Base-by-base conservation (phyloP, 92 coral and sea anemone genomes). In the Heteractis magnifica region DNA sequence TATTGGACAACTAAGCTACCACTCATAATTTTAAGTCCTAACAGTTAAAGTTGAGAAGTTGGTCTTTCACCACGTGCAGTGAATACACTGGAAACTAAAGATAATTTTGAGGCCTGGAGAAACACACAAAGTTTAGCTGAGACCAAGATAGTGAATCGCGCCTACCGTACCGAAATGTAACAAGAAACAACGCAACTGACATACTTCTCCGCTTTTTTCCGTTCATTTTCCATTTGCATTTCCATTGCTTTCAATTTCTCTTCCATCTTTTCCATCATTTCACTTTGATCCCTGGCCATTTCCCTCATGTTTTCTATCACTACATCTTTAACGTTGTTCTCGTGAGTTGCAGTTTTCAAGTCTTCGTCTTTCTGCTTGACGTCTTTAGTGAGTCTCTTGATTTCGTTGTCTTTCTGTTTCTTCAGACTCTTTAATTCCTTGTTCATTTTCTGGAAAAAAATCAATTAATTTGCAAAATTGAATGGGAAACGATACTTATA, bases 361-460 rank as follows among this genome's bases (percentile, higher is more conserved):
- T 91, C 97, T 48, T 79, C 93, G 60, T 91, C 91, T 75, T 85
- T 91, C 75, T 86, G 90, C 87, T 93, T 93, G 64, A 59, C 51
- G 4, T 91, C 94, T 78, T 91, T 93, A 12, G 86, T 56, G 18
- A 91, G 74, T 71, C 91, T 80, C 84, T 93, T 93, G 12, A 87
- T 86, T 76, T 93, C 97, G 11, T 84, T 77, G 81, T 93, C 97
- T 77, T 93, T 93, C 8, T 91, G 92, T 78, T 82, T 93, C 88
- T 87, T 91, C 73, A 83, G 48, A 49, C 95, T 85, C 76, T 93
- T 93, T 12, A 91, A 84, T 34, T 93, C 97, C 71, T 87, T 93
- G 15, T 34, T 81, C 49, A 93, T 83, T 76, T 85, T 91, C 97
- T 93, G 85, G 10, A 74, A 62, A 12, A 52, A 26, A 14, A 26